Evolutionary conservation across 2,888 invertebrate species (phyloP), one percentile per base, ranked within the genome.

Genomic region (Cephus rjabovi): DNA sequence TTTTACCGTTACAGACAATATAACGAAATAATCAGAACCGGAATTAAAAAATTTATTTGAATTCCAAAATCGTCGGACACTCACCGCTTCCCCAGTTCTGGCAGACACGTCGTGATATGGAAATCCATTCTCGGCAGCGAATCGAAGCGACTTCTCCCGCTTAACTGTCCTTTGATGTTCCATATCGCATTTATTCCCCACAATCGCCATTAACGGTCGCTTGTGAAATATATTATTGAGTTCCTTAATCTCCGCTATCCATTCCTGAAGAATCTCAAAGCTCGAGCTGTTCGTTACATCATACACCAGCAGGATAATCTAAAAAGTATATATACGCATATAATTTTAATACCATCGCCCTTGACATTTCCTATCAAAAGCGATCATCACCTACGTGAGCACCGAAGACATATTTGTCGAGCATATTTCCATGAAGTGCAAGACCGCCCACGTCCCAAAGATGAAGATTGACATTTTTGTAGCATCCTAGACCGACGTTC

Each of bases 361-460:
- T 56, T 56, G 56, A 56, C 56, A 56, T 56, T 56, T 56, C 1
- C 15, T 56, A 23, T 23, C 56, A 9, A 56, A 56, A 23, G 23
- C 23, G 56, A 56, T 56, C 56, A 23, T 56, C 31, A 90, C 94
- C 93, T 92, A 96, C 96, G 91, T 97, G 94, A 75, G 95, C 94
- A 75, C 93, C 94, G 86, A 94, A 95, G 75, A 96, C 90, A 87
- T 96, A 96, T 91, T 95, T 95, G 84, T 94, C 95, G 73, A 98
- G 92, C 97, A 98, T 97, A 80, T 93, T 93, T 12, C 96, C 96
- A 74, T 94, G 93, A 15, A 96, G 92, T 69, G 96, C 95, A 82
- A 95, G 94, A 33, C 98, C 97, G 73, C 97, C 96, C 77, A 98
- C 94, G 91, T 98, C 98, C 93, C 97, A 97, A 40, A 98, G 93